phyloP scores from a whole-genome alignment of 2,797 vertebrate genomes.

The Characodon lateralis region DNA sequence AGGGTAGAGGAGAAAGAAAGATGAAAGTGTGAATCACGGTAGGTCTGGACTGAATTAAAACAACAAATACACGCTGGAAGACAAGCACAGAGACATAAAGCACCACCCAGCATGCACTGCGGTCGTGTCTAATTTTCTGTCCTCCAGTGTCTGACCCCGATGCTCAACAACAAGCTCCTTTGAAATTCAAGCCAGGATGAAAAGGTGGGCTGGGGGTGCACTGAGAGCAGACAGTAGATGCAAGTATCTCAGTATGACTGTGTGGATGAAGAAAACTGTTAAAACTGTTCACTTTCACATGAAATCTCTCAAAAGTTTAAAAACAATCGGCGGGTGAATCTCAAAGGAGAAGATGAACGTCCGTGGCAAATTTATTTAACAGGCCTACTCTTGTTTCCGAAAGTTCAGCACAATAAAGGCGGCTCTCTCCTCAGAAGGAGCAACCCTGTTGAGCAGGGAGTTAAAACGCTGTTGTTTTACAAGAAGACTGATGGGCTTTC shows the following conservation, averaged over 20 bases:
- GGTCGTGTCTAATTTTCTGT: slow-evolving; percentile 62
- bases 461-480: slow-evolving; percentile 51
- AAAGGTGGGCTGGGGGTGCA: slow-evolving; percentile 26
- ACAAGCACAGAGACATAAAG: slow-evolving; percentile 24
- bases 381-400: slow-evolving; percentile 21
- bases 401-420: slow-evolving; percentile 30
- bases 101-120: slow-evolving; percentile 50
- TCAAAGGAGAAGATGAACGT: slow-evolving; percentile 27
- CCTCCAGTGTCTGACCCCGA: slow-evolving; percentile 41
- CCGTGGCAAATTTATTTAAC: slow-evolving; percentile 25
- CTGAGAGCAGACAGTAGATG: slow-evolving; percentile 15
- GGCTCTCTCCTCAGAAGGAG: slow-evolving; percentile 21
- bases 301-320: slow-evolving; percentile 4
- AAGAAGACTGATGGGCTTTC: slow-evolving; percentile 32
- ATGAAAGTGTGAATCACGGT: slow-evolving; percentile 23
- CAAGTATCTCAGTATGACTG: slow-evolving; percentile 5
- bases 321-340: slow-evolving; percentile 3
- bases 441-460: slow-evolving; percentile 34
- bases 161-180: slow-evolving; percentile 34
- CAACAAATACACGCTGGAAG: slow-evolving; percentile 19
- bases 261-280: slow-evolving; percentile 15
- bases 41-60: slow-evolving; percentile 29
- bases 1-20: slow-evolving; percentile 8
- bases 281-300: not conserved
- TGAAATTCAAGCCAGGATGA: slow-evolving; percentile 65